Base-by-base conservation (phyloP, 37 sponge, comb jelly and placozoan species). In the Oopsacas minuta region DNA sequence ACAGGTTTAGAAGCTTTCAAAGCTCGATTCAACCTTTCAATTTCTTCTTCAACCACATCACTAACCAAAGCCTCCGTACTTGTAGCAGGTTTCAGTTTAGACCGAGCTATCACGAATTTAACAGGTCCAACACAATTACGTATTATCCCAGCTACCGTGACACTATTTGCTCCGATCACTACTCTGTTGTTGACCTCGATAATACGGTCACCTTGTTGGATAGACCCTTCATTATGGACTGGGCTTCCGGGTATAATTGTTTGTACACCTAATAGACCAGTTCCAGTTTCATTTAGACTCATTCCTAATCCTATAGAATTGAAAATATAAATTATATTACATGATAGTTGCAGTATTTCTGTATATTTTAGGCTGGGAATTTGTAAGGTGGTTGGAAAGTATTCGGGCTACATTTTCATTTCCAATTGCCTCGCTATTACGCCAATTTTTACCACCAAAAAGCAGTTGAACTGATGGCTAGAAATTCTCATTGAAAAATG, bases 1-100 rank as follows among this genome's bases (percentile, higher is more conserved):
- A 61, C 75, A 10, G 75, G 75, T 61, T 61, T 61, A 10, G 75
- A 61, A 61, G 75, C 75, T 61, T 61, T 61, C 30, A 61, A 61
- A 10, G 30, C 75, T 61, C 75, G 75, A 12, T 61, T 61, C 22
- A 61, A 61, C 75, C 75, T 61, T n/a, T 61, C 75, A 61, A 61
- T 61, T 61, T 61, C 75, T 5, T 61, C 75, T n/a, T 61, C 75
- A n/a, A 25, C 28, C 22, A 32, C 28, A 61, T 61, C 75, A n/a
- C 75, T 61, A 10, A 3, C 28, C 20, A 61, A 61, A 32, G 28
- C 75, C 22, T 61, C 75, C 7, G 75, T 34, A 12, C 75, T 61
- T n/a, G 28, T 20, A 25, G 75, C 7, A 3, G 75, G 22, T 61
- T 61, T 61, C 75, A 61, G 30, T 12, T n/a, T 61, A 5, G 5